These are phyloP conservation scores for Horisme vitalbata DNA, from an alignment of 2,888 invertebrate genomes.

Conservation along the genomic window DNA sequence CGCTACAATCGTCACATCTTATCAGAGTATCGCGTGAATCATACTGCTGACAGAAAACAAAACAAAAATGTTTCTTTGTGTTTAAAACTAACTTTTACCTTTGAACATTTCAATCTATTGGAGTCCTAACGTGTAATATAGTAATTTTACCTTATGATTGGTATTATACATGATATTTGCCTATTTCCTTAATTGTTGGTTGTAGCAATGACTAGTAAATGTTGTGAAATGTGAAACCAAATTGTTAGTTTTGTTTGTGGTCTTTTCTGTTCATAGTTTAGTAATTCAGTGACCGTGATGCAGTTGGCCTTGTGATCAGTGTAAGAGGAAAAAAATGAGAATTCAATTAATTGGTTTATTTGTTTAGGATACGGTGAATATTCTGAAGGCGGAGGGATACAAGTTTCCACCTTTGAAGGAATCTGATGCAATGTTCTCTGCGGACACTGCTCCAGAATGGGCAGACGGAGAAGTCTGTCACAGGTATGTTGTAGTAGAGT, in stretches of 20 bases:
- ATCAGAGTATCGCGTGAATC: constrained; percentile 50
- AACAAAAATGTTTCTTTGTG: constrained; percentile 26
- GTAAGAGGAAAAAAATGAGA: too few species aligned
- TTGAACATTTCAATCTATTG: too few species aligned
- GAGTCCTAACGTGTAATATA: too few species aligned
- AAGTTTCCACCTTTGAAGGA: constrained; percentile 95
- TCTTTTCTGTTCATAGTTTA: too few species aligned
- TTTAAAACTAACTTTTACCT: too few species aligned
- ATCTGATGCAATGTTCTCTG: constrained; percentile 99
- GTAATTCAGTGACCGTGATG: too few species aligned
- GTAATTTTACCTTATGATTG: too few species aligned
- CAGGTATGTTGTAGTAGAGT: too few species aligned
- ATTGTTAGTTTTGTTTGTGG: constrained; percentile 28
- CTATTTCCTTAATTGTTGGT: too few species aligned
- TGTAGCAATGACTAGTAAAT: constrained; percentile 5
- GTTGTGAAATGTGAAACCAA: constrained; percentile 23
- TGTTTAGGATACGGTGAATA: constrained; percentile 93
- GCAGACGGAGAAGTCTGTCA: constrained; percentile 97
- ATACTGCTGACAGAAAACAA: constrained; percentile 38
- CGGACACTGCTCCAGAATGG: constrained; percentile 99
- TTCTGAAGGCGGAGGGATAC: constrained; percentile 96
- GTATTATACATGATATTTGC: too few species aligned
- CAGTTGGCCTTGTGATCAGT: too few species aligned
- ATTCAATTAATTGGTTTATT: too few species aligned
- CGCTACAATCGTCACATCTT: constrained; percentile 39